Evolutionary conservation across 1,140 invertebrate genomes (phyloP).

Genomic region (Vanessa tameamea): DNA sequence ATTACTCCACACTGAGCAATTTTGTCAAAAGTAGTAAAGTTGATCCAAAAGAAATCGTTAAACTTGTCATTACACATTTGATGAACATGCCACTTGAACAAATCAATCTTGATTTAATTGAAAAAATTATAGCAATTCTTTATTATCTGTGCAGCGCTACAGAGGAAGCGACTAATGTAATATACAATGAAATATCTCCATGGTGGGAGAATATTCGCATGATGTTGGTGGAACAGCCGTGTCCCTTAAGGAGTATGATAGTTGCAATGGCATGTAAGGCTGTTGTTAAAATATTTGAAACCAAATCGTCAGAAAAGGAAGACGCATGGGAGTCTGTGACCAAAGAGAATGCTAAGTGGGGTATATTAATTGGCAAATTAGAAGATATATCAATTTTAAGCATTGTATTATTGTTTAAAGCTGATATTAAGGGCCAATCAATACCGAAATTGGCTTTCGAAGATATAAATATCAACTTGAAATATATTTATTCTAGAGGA

Average conservation of each 20-base stretch:
- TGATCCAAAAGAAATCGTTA: slow-evolving; percentile 82
- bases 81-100: slow-evolving; percentile 80
- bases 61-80: slow-evolving; percentile 85
- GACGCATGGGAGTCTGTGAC: slow-evolving; percentile 91
- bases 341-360: slow-evolving; percentile 92
- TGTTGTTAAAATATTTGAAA: slow-evolving; percentile 81
- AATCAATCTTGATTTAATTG: slow-evolving; percentile 78
- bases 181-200: slow-evolving; percentile 84
- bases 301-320: slow-evolving; percentile 78
- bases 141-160: slow-evolving; percentile 71
- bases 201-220: slow-evolving; percentile 90
- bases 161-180: slow-evolving; percentile 68
- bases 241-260: slow-evolving; percentile 87
- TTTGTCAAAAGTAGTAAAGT: slow-evolving; percentile 81
- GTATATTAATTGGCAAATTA: slow-evolving; percentile 91
- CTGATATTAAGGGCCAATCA: slow-evolving; percentile 58
- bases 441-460: slow-evolving; percentile 82
- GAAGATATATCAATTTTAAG: slow-evolving; percentile 92
- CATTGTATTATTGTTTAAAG: slow-evolving; percentile 83
- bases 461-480: slow-evolving; percentile 86
- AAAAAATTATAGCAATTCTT: slow-evolving; percentile 75
- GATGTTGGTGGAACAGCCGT: slow-evolving; percentile 85
- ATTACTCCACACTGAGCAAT: slow-evolving; percentile 75
- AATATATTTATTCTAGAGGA: slow-evolving; percentile 87
- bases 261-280: slow-evolving; percentile 89